Base-by-base conservation (phyloP, 2,888 invertebrate species). In the Idaea dimidiata region DNA sequence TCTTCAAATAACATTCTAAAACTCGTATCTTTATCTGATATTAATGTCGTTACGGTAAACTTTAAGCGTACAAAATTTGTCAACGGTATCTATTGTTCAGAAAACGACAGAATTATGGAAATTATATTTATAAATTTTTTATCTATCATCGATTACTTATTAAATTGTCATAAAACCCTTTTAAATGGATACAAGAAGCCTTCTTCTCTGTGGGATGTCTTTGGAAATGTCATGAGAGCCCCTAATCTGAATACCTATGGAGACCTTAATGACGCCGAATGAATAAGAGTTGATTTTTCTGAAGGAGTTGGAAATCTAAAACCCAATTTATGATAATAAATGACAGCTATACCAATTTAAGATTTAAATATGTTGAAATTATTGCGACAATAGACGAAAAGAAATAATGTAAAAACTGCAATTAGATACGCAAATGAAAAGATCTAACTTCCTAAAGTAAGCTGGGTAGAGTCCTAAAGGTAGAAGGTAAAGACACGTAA, bases 61-160 rank as follows among this genome's bases (percentile, higher is more conserved):
- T 63, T 78, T 82, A 85, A 86, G 72, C 76, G 75, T 74, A 75
- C 79, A 80, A 80, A 83, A 89, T 89, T 88, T 88, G 88, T 89
- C 86, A 88, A 76, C 77, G 87, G 78, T 81, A 76, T 76, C 88
- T 66, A 83, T 83, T 84, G 81, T 78, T 74, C 81, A 78, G 61
- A 62, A 69, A 62, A 64, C 75, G 73, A 66, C 68, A 69, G 64
- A 77, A 75, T 82, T 83, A 87, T 88, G 84, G 64, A 82, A 86
- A 87, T 85, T 68, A 66, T 65, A 32, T 66, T 32, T 59, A 65
- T 63, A 64, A 73, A 73, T 72, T 70, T 69, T 68, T 67, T 67
- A 73, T 73, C 70, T 71, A 72, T 62, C 61, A 65, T 72, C 69
- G 71, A 62, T 65, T 70, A 65, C 64, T 17, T 59, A 67, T 71